These are phyloP conservation scores for Drosophila sproati DNA, from an alignment of 1,140 invertebrate genomes.

Conservation along the genomic window DNA sequence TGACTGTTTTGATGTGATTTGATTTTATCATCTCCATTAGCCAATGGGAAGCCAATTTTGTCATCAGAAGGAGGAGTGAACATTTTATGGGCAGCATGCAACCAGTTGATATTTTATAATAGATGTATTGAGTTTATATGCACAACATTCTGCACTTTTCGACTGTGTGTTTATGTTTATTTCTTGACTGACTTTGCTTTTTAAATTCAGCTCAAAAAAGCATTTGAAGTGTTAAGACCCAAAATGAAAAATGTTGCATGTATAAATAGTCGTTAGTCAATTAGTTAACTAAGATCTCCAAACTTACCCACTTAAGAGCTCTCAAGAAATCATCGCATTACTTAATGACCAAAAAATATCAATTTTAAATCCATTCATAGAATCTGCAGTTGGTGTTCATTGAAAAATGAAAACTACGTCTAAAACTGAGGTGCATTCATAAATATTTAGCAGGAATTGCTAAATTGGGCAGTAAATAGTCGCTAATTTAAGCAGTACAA, in stretches of 20 bases:
- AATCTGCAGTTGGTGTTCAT: conserved; percentile 39
- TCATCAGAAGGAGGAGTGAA: conserved; percentile 18
- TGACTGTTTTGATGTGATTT: conserved; percentile 52
- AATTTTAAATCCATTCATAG: conserved; percentile 53
- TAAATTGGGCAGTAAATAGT: conserved; percentile 77
- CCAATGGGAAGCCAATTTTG: conserved; percentile 49
- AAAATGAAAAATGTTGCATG: too few relatives aligned
- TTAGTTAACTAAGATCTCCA: too few relatives aligned
- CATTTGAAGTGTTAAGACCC: too few relatives aligned
- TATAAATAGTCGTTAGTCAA: too few relatives aligned
- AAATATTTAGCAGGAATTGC: conserved; percentile 76
- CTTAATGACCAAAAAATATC: conserved; percentile 16
- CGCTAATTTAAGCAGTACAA: conserved; percentile 65
- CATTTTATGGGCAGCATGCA: not conserved
- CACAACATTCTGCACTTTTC: too few relatives aligned
- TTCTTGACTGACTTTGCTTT: too few relatives aligned
- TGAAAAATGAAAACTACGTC: conserved; percentile 32
- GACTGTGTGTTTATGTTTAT: too few relatives aligned
- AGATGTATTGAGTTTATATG: too few relatives aligned
- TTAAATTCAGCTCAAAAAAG: too few relatives aligned
- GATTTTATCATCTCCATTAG: conserved; percentile 21
- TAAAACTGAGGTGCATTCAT: conserved; percentile 70
- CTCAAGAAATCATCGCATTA: not conserved
- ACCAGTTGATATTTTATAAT: not conserved
- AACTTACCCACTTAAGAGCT: not conserved